Base-by-base conservation (phyloP, 2,797 vertebrate species). In the Scomberomorus guttatus region DNA sequence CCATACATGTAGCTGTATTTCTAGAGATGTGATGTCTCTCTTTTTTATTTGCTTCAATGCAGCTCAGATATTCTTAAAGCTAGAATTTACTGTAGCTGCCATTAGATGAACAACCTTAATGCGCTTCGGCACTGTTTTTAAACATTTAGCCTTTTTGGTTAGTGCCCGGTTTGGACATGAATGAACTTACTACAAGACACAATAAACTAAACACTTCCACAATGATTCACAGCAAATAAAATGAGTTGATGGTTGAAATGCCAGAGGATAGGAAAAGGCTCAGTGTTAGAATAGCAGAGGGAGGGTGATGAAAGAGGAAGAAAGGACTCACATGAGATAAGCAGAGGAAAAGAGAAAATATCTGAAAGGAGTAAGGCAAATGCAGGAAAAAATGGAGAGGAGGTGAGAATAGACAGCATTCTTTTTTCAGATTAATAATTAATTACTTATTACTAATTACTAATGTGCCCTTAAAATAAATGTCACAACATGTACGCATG, bases 371-470 rank as follows among this genome's bases (percentile, higher is more conserved):
- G 27, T n/a, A 5, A 62, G 27, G 11, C 12, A 48, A 48, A 66
- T 20, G 50, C 14, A 39, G 34, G 29, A 52, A 55, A 57, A 57
- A 79, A 67, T 15, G 2, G 20, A 72, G 5, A 22, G 18, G 39
- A 68, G 17, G 37, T 58, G 61, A 77, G 24, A 48, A 20, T 24
- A 54, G 22, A 27, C 29, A 44, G 27, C 32, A 37, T 77, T 72
- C 57, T 85, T 71, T 76, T 57, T 72, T 60, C 58, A 68, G 24
- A 78, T 71, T 63, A 37, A 37, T 37, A 37, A 37, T 37, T 10
- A 37, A 37, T 37, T 11, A 32, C 9, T 2, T 37, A 37, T 37
- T 37, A 48, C 15, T 17, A 48, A 48, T 76, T 17, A 75, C 55
- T 46, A 50, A 78, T 73, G 27, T 76, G 54, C 17, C 37, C 32